A percentile compares a stretch with the other conserved stretches of the same genome.
Evolutionary conservation across 2,797 vertebrate species (phyloP).

Genomic region (Esox lucius): DNA sequence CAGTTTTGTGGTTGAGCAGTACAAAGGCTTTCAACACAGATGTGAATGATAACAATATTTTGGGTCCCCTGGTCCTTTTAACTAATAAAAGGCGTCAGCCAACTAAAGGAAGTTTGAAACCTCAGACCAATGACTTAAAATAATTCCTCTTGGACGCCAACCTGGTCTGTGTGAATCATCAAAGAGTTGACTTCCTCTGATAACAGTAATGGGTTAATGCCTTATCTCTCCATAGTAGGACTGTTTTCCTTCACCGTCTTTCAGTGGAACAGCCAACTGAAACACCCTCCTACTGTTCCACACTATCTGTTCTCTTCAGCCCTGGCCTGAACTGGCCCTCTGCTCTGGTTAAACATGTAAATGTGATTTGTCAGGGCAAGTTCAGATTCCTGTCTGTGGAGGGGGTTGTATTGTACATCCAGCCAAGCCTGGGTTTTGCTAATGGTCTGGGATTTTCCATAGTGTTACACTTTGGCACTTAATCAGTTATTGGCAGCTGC

Average conservation of each 20-base stretch:
- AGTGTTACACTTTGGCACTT: constrained; percentile 24
- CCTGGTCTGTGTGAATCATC: constrained; percentile 24
- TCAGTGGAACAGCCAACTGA: constrained; percentile 5
- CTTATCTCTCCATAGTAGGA: constrained; percentile 17
- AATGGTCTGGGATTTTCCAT: constrained; percentile 22
- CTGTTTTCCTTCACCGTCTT: constrained; percentile 6
- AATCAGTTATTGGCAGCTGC: constrained; percentile 26
- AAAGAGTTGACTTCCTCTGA: constrained; percentile 57
- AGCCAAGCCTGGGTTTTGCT: not conserved
- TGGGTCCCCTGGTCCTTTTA: constrained; percentile 38
- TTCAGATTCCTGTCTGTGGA: constrained; percentile 25
- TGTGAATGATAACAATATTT: constrained; percentile 57
- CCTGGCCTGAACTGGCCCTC: not conserved
- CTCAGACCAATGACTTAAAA: constrained; percentile 44
- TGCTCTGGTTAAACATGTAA: constrained; percentile 10
- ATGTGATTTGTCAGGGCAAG: constrained; percentile 40
- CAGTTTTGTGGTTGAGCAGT: constrained; percentile 40
- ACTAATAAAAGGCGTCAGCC: constrained; percentile 61
- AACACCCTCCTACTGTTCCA: not conserved
- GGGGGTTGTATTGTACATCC: constrained; percentile 16
- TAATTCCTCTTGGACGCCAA: constrained; percentile 48
- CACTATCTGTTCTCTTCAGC: not conserved
- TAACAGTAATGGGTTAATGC: constrained; percentile 25
- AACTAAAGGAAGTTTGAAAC: constrained; percentile 56
- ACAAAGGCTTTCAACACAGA: constrained; percentile 47